phyloP scores from a whole-genome alignment of 2,113 vertebrate species.

The Haplochromis vanheusdeni region DNA sequence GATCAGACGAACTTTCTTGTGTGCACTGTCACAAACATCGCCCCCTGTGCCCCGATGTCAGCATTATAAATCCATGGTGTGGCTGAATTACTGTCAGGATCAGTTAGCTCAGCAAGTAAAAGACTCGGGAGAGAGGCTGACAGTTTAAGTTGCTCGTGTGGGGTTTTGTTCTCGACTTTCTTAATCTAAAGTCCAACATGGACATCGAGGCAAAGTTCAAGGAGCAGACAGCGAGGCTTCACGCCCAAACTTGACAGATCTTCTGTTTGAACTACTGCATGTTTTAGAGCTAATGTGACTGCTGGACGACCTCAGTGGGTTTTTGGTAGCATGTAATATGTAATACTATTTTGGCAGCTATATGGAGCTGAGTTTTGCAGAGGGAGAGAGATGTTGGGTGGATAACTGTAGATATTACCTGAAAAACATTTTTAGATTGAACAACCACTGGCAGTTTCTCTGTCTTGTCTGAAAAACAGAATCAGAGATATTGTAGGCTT shows the following conservation, averaged over 20 bases:
- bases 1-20: not conserved
- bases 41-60: not conserved
- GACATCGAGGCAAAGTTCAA: not conserved
- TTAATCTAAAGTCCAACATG: not conserved
- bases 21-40: not conserved
- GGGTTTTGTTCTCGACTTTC: not conserved
- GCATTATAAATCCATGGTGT: not conserved
- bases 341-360: accelerated
- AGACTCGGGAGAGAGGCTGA: not conserved
- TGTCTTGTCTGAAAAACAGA: not conserved
- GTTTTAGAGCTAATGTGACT: not conserved
- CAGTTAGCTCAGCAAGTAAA: not conserved
- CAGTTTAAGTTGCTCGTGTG: not conserved
- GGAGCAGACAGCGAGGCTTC: not conserved
- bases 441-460: not conserved
- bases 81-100: not conserved
- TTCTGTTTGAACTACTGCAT: not conserved
- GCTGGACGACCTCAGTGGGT: accelerated
- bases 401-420: not conserved
- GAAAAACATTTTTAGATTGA: not conserved
- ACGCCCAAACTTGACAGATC: not conserved
- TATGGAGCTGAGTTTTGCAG: not conserved
- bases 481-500: not conserved
- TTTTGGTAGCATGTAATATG: no score
- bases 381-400: not conserved